A percentile compares a stretch with the other conserved stretches of the same genome.
Evolutionary conservation across 1,140 invertebrate species (phyloP).

Genomic region (Octopus bimaculoides): DNA sequence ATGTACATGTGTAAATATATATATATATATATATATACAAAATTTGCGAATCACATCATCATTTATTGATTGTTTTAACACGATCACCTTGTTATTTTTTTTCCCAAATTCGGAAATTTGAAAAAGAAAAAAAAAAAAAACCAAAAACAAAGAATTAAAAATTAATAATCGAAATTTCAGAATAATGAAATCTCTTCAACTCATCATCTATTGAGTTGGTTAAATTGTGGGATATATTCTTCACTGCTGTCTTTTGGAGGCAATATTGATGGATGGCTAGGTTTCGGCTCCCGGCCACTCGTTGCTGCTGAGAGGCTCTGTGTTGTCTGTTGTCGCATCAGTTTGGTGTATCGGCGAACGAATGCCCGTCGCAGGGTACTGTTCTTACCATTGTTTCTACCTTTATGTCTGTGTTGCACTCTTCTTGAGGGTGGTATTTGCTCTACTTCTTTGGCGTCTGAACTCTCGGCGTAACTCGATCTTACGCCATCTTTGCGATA

Average conservation of each 20-base stretch:
- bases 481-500: slow-evolving; percentile 16
- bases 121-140: too few relatives aligned
- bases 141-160: too few relatives aligned
- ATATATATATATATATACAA: too few relatives aligned
- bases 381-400: slow-evolving; percentile 29
- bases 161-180: too few relatives aligned
- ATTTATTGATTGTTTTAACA: too few relatives aligned
- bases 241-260: slow-evolving; percentile 23
- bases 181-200: too few relatives aligned
- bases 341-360: slow-evolving; percentile 31
- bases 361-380: slow-evolving; percentile 33
- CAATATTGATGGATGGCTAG: background rate
- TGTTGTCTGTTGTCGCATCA: slow-evolving; percentile 26
- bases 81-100: too few relatives aligned
- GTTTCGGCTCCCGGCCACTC: slow-evolving; percentile 21
- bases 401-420: slow-evolving; percentile 15
- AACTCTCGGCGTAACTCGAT: background rate
- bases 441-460: background rate
- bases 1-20: too few relatives aligned
- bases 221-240: slow-evolving; percentile 30
- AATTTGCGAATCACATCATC: too few relatives aligned
- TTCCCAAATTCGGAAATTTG: too few relatives aligned
- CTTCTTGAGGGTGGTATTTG: slow-evolving; percentile 5
- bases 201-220: slow-evolving; percentile 32
- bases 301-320: background rate